Base-by-base conservation (phyloP, 2,797 vertebrate species). In the Enteromius fasciolatus region DNA sequence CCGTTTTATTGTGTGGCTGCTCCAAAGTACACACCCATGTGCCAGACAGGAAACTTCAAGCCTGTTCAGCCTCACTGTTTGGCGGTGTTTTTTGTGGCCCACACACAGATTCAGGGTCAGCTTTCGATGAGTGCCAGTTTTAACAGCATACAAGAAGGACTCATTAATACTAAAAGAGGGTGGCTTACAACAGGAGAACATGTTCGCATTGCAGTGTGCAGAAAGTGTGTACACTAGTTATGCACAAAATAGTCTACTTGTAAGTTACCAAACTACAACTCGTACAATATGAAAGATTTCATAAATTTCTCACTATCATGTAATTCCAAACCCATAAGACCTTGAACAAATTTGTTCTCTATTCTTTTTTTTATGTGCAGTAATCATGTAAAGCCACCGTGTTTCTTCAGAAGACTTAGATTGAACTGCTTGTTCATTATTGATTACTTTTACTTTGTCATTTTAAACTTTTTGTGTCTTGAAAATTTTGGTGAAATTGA, bases 11-110 rank as follows among this genome's bases (percentile, higher is more conserved):
- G 68, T 77, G 72, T 59, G 69, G 70, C 39, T 59, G 33, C 23
- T 81, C 33, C 73, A 69, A 83, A 76, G 76, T 61, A 83, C 73
- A 69, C 52, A 74, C 77, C 73, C 28, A 64, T 14, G n/a, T 78
- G 83, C 44, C 81, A 85, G 81, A 81, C 69, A 10, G 68, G 63
- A 77, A 69, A 64, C 25, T 5, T 4, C 72, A 31, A 66, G 5
- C 41, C 68, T 66, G 67, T 63, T 83, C 78, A 70, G 74, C 25
- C 39, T 77, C 63, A 25, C 3, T 18, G 41, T 54, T 74, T 72
- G 73, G 39, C 41, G 18, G 48, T 23, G 12, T 44, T 69, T 25
- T 82, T 75, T 76, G 50, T 69, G 68, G 79, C 28, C 57, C 57
- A 36, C 57, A 48, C 52, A 25, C 39, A 73, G 68, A 36, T 81